A percentile compares a stretch with the other conserved stretches of the same genome.
These are phyloP conservation scores for Macrochelys suwanniensis DNA, from an alignment of 2,797 vertebrate genomes.

Conservation along the genomic window DNA sequence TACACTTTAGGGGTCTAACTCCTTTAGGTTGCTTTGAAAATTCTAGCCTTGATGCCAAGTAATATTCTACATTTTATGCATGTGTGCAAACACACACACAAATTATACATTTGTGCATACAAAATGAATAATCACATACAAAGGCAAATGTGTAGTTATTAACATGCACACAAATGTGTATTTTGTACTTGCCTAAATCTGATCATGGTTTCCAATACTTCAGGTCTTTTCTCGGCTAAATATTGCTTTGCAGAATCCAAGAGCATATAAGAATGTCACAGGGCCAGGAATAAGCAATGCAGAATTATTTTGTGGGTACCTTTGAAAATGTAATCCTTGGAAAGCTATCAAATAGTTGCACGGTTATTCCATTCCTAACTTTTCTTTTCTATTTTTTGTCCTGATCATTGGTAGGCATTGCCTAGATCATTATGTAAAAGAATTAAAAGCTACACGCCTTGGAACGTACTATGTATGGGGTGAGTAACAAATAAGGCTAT, in stretches of 20 bases:
- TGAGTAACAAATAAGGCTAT: background rate
- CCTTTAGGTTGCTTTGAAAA: no score
- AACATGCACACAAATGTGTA: background rate
- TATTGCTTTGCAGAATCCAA: background rate
- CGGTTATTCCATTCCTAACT: background rate
- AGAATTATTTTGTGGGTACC: background rate
- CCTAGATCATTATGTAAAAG: constrained; percentile 11
- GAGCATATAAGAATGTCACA: background rate
- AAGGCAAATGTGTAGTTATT: background rate
- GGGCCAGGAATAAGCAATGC: background rate
- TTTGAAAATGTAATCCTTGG: background rate
- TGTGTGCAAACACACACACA: background rate
- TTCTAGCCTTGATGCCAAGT: no score
- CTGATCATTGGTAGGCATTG: constrained; percentile 26
- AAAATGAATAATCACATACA: background rate
- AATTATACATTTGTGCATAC: background rate
- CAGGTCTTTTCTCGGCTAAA: background rate
- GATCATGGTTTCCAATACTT: background rate
- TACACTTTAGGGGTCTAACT: no score
- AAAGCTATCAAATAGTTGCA: constrained; percentile 51
- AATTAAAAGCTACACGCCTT: background rate
- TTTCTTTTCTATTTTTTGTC: background rate
- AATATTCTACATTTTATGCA: no score
- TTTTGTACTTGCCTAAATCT: background rate
- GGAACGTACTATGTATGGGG: background rate